Conservation (phyloP, 2,888 invertebrate species). For the Deilephila elpenor region DNA sequence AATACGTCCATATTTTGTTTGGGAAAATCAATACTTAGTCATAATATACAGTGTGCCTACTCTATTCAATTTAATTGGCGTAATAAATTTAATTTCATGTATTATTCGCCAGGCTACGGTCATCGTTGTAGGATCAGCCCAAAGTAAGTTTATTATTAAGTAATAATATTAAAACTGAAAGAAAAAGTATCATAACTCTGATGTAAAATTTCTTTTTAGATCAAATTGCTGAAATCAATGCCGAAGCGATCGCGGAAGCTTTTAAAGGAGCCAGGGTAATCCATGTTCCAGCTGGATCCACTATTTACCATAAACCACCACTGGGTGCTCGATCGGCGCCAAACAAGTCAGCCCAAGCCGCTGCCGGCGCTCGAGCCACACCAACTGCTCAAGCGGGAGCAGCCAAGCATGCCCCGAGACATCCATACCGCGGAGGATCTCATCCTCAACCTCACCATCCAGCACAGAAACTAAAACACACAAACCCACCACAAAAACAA, state of each 20-base stretch:
- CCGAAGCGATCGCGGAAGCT: background rate
- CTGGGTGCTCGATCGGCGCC: background rate
- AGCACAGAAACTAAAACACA: background rate
- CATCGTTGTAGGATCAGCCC: background rate
- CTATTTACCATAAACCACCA: background rate
- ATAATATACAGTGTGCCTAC: no score
- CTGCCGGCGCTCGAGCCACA: background rate
- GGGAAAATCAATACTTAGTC: no score
- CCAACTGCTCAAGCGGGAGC: background rate
- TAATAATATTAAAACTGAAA: background rate
- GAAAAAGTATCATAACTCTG: no score
- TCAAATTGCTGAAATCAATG: background rate
- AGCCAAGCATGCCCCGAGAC: background rate
- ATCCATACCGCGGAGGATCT: background rate
- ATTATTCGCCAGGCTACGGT: conserved; percentile 6
- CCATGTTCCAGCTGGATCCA: background rate
- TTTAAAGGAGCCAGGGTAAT: background rate
- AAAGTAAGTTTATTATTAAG: background rate
- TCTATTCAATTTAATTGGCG: no score
- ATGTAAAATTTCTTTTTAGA: background rate
- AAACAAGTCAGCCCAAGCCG: background rate
- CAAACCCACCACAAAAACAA: background rate
- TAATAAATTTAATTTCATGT: background rate
- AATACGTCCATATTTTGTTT: no score
- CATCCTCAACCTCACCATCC: background rate